Evolutionary conservation across 2,888 invertebrate species (phyloP), one percentile per base, ranked within the genome.

Genomic region (Tiphia femorata): DNA sequence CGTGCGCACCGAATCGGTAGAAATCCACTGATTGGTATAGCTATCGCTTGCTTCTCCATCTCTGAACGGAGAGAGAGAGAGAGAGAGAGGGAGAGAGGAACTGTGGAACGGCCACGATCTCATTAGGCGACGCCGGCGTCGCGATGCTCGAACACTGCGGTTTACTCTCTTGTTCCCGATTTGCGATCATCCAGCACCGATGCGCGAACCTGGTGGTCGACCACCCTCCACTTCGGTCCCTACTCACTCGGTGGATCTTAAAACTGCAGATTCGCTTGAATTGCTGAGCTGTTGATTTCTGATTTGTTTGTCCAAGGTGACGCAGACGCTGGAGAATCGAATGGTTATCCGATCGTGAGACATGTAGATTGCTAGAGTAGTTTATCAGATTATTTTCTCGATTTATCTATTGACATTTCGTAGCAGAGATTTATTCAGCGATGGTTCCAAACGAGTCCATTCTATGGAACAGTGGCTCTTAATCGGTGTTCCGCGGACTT

Each of bases 21-120:
- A 75, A 79, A 77, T 78, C 73, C 76, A 70, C 69, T 77, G 78
- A 80, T 80, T 79, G 77, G 75, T 74, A 72, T 75, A n/a, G n/a
- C 73, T 65, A 72, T 68, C 70, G 67, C 76, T 76, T 73, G 77
- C 78, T 76, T 64, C 77, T n/a, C n/a, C n/a, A n/a, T n/a, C n/a
- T n/a, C n/a, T n/a, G n/a, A n/a, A n/a, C n/a, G n/a, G n/a, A n/a
- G n/a, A n/a, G n/a, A n/a, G n/a, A n/a, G n/a, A n/a, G n/a, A n/a
- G n/a, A n/a, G n/a, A n/a, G n/a, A n/a, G n/a, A 25, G 8, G 25
- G 6, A 25, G 25, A 4, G 25, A 25, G 25, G 25, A 25, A 8
- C 8, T 8, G 25, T 25, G 25, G 25, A 6, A 6, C 25, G 25
- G 8, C n/a, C n/a, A n/a, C n/a, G n/a, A n/a, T 33, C 33, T 33